Base-by-base conservation (phyloP, 2,888 invertebrate species). In the Ichneumoninae sp. region DNA sequence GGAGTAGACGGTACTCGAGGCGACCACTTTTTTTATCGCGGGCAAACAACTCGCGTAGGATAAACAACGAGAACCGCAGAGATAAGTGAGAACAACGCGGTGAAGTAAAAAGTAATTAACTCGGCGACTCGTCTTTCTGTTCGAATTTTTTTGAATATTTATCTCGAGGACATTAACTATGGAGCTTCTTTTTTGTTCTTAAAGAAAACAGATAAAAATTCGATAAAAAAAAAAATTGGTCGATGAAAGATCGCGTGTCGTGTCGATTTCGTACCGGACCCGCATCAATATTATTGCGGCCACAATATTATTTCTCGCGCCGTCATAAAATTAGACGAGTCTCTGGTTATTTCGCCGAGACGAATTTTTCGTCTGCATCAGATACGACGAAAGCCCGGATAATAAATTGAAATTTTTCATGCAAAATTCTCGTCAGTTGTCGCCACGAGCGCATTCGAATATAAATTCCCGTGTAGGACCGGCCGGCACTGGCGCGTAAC, bases 261-360 rank as follows among this genome's bases (percentile, higher is more conserved):
- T 13, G 26, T 57, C 22, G 26, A 57, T 57, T 26, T 68, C 66
- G 66, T 47, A 47, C 57, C 54, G 44, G 26, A 30, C 13, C 30
- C 33, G 40, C 71, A 40, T 71, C 63, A 71, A 71, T 71, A 71
- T 79, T 71, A 73, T 73, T 13, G 63, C 71, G 26, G 70, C 36
- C 30, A 0, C 57, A 22, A 22, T 4, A 40, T 57, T 71, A 10
- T 54, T 36, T 36, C 22, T 47, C 54, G 73, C 60, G 30, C 8
- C 4, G 60, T 44, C 22, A 60, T 73, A 44, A 30, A 60, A 19
- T 22, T n/a, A 44, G 36, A 30, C 16, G 36, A 3, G n/a, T 63
- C 22, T 6, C 73, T n/a, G 26, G 16, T 60, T 60, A 60, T 60
- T 40, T 60, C 36, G 26, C 44, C 40, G 60, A 30, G n/a, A 13